Evolutionary conservation across 2,113 vertebrate genomes (phyloP).

Genomic region (Myiopsitta monachus): DNA sequence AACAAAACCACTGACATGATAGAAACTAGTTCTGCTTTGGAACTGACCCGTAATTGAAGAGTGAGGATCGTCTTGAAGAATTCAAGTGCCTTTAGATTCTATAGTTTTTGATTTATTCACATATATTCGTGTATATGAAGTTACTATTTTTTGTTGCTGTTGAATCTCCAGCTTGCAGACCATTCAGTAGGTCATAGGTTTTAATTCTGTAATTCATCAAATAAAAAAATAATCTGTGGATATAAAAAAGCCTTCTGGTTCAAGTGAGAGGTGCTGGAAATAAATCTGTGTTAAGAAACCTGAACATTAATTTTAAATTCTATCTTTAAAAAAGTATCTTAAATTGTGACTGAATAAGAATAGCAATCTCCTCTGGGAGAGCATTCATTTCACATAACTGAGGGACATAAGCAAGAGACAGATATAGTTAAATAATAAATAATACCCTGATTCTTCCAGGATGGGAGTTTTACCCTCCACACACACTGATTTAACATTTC

Average conservation of each 20-base stretch:
- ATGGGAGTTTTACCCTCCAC: neutral
- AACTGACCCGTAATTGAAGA: neutral
- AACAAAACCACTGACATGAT: neutral
- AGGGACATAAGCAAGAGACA: neutral
- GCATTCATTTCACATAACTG: neutral
- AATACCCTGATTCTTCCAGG: neutral
- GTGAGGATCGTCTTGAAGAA: neutral
- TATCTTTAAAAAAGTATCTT: neutral
- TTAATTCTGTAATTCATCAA: neutral
- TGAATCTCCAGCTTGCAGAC: neutral
- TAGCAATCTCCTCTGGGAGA: neutral
- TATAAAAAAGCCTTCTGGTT: neutral
- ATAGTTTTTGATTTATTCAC: neutral
- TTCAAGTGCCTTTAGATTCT: neutral
- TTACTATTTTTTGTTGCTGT: neutral
- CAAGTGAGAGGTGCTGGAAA: neutral
- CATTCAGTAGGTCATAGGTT: neutral
- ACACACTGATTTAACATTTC: neutral
- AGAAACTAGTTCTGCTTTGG: neutral
- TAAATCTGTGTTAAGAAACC: neutral
- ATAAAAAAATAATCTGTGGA: neutral
- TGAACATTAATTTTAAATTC: neutral
- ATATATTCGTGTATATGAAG: neutral
- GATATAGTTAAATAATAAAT: neutral
- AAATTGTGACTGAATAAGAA: neutral